Evolutionary conservation across 2,797 vertebrate genomes (phyloP).

Genomic region (Nannoperca australis): DNA sequence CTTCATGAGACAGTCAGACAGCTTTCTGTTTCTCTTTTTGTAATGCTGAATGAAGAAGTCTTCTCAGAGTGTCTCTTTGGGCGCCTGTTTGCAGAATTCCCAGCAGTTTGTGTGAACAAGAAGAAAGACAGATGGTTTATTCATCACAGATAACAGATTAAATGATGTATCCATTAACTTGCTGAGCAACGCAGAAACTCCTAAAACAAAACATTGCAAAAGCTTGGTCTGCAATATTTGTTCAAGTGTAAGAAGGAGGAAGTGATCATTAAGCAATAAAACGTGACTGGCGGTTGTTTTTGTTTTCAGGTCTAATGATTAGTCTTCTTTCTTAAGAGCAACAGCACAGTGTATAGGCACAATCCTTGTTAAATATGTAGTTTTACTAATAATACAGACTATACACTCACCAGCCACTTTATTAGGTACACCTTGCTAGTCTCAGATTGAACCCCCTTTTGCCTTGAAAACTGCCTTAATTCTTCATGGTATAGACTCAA

Average conservation of each 20-base stretch:
- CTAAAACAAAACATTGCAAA: neutral
- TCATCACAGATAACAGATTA: neutral
- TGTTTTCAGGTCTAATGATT: neutral
- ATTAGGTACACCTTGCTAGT: too few relatives aligned
- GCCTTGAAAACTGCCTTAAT: too few relatives aligned
- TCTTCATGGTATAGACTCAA: too few relatives aligned
- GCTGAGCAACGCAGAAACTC: neutral
- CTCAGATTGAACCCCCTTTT: too few relatives aligned
- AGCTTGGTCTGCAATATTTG: neutral
- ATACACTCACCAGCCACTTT: too few relatives aligned
- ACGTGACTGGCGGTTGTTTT: neutral
- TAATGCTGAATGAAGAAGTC: neutral
- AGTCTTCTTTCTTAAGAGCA: neutral
- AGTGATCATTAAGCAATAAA: constrained; percentile 13
- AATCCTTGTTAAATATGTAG: neutral
- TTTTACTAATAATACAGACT: neutral
- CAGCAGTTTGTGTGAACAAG: neutral
- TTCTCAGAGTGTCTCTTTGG: neutral
- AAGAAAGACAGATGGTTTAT: neutral
- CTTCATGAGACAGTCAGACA: neutral
- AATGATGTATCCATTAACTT: neutral
- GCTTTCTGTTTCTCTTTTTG: constrained; percentile 1
- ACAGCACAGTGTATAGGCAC: neutral
- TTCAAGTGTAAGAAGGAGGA: neutral
- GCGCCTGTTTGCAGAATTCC: neutral